Base-by-base conservation (phyloP, 2,888 invertebrate species). In the Gisinianus flammeolus region DNA sequence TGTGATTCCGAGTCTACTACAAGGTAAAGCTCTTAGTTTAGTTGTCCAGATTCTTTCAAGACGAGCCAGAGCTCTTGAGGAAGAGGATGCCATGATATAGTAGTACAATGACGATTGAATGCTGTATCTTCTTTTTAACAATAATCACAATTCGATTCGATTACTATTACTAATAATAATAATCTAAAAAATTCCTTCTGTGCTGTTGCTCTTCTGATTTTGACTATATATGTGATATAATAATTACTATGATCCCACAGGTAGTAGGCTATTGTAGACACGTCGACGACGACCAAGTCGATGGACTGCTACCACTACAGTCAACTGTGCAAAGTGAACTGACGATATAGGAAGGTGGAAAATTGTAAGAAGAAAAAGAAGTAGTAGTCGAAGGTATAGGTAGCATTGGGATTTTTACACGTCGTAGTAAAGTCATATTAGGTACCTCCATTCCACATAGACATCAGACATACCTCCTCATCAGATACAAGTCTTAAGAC, bases 1-100 rank as follows among this genome's bases (percentile, higher is more conserved):
- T 44, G 44, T 44, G 19, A 12, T 44, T 44, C 44, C 44, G 19
- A 44, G 16, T n/a, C n/a, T n/a, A 31, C 56, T 58, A 52, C 26
- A 76, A 19, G 76, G 76, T 28, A 69, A 76, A 70, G 62, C 70
- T 30, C 33, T 35, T 19, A 76, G 35, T 70, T 76, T 76, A 24
- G 70, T 31, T 26, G 62, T 76, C 76, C 76, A 76, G 35, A 76
- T 69, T 70, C 69, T 56, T 69, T 76, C 76, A 69, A 76, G 69
- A 33, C 76, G 69, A 33, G 58, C 62, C 58, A 69, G 58, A 70
- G 76, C 70, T 58, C 76, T 76, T 33, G 70, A 70, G 28, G 70
- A 30, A 26, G 58, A 22, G 16, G 68, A 76, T 44, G 76, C 76
- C 76, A 76, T 76, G 26, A 22, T 44, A 19, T 44, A 44, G 6